Evolutionary conservation across 1,140 invertebrate genomes (phyloP).

Genomic region (Arctopsyche grandis): DNA sequence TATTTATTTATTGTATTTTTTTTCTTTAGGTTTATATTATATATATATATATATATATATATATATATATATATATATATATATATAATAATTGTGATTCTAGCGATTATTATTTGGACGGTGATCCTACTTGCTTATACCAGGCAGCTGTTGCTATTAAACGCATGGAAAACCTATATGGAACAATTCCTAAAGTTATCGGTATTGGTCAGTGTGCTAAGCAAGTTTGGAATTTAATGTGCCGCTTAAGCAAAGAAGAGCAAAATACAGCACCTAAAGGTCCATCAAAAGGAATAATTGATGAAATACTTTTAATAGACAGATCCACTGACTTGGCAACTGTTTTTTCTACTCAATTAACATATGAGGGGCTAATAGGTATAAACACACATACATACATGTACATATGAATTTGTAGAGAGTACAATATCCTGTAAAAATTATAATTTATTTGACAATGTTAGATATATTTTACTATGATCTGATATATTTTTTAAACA

Average conservation of each 20-base stretch:
- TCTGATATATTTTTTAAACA: conserved; percentile 59
- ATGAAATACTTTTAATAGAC: conserved; percentile 90
- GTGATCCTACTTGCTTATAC: conserved; percentile 88
- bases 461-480: conserved; percentile 69
- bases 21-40: conserved; percentile 13
- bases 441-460: neutral
- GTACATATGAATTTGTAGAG: no score
- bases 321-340: conserved; percentile 91
- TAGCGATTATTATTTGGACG: conserved; percentile 86
- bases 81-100: conserved; percentile 33
- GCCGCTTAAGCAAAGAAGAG: conserved; percentile 77
- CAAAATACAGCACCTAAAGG: conserved; percentile 61
- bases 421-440: neutral
- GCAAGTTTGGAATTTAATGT: conserved; percentile 89
- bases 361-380: conserved; percentile 97
- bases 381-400: conserved; percentile 60
- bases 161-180: conserved; percentile 87
- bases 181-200: conserved; percentile 87
- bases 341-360: conserved; percentile 92
- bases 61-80: no score
- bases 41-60: no score
- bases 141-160: conserved; percentile 89
- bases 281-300: conserved; percentile 72
- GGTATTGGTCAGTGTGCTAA: conserved; percentile 90
- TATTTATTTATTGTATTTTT: neutral